Evolutionary conservation across 2,113 vertebrate species (phyloP).

Genomic region (Mustela nigripes): DNA sequence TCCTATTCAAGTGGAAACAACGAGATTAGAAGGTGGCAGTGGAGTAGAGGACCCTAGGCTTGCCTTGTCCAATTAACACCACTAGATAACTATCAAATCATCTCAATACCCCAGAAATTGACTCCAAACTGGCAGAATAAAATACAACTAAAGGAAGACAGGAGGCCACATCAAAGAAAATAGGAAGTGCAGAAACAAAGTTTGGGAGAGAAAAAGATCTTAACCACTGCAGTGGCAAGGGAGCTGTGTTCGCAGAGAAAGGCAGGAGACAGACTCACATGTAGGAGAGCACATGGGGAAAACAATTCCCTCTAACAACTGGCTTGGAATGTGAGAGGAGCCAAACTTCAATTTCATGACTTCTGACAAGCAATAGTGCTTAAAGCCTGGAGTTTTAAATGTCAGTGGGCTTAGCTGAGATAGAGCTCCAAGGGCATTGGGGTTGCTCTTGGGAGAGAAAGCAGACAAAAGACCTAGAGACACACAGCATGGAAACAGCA

Average conservation of each 20-base stretch:
- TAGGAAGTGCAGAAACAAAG: background rate
- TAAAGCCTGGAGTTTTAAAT: background rate
- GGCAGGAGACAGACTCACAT: background rate
- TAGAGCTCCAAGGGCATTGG: background rate
- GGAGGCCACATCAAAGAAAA: background rate
- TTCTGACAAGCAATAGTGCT: background rate
- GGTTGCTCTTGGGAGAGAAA: background rate
- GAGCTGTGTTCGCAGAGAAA: background rate
- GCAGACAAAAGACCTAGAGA: background rate
- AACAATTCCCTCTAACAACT: background rate
- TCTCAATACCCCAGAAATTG: background rate
- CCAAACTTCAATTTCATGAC: background rate
- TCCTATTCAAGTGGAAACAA: background rate
- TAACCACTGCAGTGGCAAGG: background rate
- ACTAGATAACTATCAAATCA: background rate
- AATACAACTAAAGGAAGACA: background rate
- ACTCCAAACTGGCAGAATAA: background rate
- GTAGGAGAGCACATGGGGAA: background rate
- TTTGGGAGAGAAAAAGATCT: background rate
- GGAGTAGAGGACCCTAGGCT: background rate
- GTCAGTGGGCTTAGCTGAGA: background rate
- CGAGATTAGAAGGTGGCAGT: background rate
- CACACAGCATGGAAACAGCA: background rate
- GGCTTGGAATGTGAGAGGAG: background rate
- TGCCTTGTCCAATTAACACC: background rate